phyloP scores from a whole-genome alignment of 2,888 invertebrate species.

The Mechanitis mazaeus region DNA sequence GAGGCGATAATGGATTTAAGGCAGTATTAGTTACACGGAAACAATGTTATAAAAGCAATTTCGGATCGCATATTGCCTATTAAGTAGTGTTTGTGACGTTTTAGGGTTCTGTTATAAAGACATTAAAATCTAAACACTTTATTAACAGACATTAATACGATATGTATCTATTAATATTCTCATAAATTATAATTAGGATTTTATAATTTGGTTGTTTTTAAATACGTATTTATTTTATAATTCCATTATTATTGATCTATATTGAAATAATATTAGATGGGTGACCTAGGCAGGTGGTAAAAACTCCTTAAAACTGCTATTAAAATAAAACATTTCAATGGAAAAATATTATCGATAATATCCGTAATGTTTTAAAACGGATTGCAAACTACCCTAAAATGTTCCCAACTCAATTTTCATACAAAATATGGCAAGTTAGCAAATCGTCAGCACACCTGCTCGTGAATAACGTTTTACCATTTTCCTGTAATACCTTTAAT shows the following conservation, averaged over 20 bases:
- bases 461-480: constrained; percentile 69
- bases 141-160: constrained; percentile 8
- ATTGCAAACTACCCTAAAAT: constrained; percentile 34
- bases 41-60: constrained; percentile 73
- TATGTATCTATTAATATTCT: no score
- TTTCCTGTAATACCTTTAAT: constrained; percentile 66
- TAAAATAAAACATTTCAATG: no score
- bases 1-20: constrained; percentile 62
- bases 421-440: constrained; percentile 72
- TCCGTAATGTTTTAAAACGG: constrained; percentile 7
- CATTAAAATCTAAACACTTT: constrained; percentile 15
- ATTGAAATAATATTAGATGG: no score
- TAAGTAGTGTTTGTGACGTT: constrained; percentile 46
- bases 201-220: no score
- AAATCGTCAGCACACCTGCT: constrained; percentile 73
- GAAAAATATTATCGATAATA: neutral
- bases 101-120: constrained; percentile 26
- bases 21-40: constrained; percentile 67
- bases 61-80: constrained; percentile 74
- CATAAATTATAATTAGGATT: no score
- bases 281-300: no score
- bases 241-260: no score
- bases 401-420: constrained; percentile 59
- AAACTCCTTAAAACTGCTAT: no score
- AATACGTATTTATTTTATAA: no score